Evolutionary conservation across 2,797 vertebrate species (phyloP).

Genomic region (Phrynocephalus guinanensis): DNA sequence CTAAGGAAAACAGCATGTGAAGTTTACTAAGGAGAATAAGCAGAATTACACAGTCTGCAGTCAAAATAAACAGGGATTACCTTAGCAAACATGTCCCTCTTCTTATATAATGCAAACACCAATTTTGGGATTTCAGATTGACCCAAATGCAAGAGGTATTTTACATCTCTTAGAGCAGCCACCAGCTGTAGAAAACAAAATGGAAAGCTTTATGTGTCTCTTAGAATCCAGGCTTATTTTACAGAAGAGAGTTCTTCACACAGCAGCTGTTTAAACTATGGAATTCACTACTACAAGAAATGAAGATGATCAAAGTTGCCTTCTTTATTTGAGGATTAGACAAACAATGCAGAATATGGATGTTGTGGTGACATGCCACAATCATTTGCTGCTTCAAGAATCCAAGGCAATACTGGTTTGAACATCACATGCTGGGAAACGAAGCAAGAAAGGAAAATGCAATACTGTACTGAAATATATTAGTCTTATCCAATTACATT

Average conservation of each 20-base stretch:
- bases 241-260: neutral
- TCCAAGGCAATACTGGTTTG: neutral
- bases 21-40: neutral
- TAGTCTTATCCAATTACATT: neutral
- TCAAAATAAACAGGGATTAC: constrained; percentile 69
- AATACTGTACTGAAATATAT: neutral
- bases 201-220: neutral
- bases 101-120: constrained; percentile 80
- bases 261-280: neutral
- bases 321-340: neutral
- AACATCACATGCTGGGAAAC: no score
- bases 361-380: no score
- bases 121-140: constrained; percentile 79
- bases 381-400: neutral
- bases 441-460: neutral
- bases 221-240: neutral
- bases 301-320: no score
- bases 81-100: constrained; percentile 81
- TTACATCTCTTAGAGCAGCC: constrained; percentile 85
- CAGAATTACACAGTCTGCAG: neutral
- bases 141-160: constrained; percentile 81
- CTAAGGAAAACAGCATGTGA: neutral
- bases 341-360: neutral
- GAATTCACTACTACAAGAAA: neutral
- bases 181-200: constrained; percentile 74